phyloP scores from a whole-genome alignment of 2,888 invertebrate species.

The Onchidella celtica region DNA sequence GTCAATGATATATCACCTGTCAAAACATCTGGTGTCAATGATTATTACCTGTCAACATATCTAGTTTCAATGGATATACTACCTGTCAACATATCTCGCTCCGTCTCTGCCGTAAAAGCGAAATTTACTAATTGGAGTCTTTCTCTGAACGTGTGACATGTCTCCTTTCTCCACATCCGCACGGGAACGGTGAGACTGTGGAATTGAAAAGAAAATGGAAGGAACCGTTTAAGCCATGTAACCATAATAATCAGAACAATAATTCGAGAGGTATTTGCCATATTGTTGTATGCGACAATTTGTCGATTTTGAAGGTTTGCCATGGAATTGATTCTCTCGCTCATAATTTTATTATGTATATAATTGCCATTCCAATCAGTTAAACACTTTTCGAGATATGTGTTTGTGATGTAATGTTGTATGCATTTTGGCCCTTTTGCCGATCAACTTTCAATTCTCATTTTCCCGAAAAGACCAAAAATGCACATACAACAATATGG shows the following conservation, averaged over 20 bases:
- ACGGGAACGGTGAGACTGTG: neutral
- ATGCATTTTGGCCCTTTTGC: too few relatives aligned
- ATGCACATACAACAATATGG: too few relatives aligned
- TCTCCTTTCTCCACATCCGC: conserved; percentile 33
- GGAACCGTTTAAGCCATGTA: too few relatives aligned
- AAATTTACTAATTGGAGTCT: neutral
- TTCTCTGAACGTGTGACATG: neutral
- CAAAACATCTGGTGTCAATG: too few relatives aligned
- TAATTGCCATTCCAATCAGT: too few relatives aligned
- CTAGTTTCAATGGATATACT: neutral
- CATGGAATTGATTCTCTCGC: too few relatives aligned
- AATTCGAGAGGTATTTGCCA: neutral
- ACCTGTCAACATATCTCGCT: conserved; percentile 64
- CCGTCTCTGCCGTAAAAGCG: conserved; percentile 54
- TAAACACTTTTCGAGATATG: too few relatives aligned
- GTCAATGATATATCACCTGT: too few relatives aligned
- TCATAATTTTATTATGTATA: too few relatives aligned
- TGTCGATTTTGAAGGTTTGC: neutral
- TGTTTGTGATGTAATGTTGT: too few relatives aligned
- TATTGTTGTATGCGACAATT: neutral
- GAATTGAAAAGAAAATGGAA: neutral
- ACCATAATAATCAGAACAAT: neutral
- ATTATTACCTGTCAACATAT: neutral
- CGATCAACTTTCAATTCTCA: too few relatives aligned
- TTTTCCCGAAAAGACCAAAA: too few relatives aligned